Base-by-base conservation (phyloP, 2,888 invertebrate genomes). In the Vandiemenella viatica region DNA sequence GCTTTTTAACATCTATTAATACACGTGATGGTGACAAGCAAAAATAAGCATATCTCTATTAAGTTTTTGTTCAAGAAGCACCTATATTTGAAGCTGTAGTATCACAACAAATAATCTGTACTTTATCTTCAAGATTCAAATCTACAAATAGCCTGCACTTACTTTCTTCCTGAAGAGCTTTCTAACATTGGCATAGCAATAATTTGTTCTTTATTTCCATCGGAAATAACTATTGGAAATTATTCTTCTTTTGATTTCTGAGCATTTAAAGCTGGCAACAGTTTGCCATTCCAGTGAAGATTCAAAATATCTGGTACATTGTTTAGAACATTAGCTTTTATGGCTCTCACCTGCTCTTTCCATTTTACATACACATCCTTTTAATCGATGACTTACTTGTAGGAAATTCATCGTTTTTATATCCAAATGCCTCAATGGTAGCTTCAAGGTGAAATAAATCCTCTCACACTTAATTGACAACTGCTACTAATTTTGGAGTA, bases 181-280 rank as follows among this genome's bases (percentile, higher is more conserved):
- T 59, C 56, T 48, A 60, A 46, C 55, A 53, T 57, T 23, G 59
- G 57, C 48, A 61, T 57, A 50, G 56, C 57, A 50, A 60, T 43
- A 46, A 59, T 55, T 58, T 61, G 55, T 56, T 58, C 55, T 40
- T 55, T 55, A 37, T 54, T 48, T 48, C 43, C 50, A 57, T 48
- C 54, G 50, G 58, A 56, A 50, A 57, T 55, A 41, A 58, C 20
- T 32, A 57, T 53, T 38, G n/a, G n/a, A 7, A n/a, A n/a, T n/a
- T n/a, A n/a, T n/a, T n/a, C n/a, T n/a, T n/a, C n/a, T n/a, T n/a
- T n/a, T n/a, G n/a, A n/a, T n/a, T n/a, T n/a, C n/a, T n/a, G n/a
- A n/a, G n/a, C n/a, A n/a, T n/a, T n/a, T n/a, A n/a, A n/a, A n/a
- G n/a, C n/a, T n/a, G n/a, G n/a, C n/a, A n/a, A n/a, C n/a, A n/a